phyloP scores from a whole-genome alignment of 2,113 vertebrate genomes.

The Cercocebus atys region DNA sequence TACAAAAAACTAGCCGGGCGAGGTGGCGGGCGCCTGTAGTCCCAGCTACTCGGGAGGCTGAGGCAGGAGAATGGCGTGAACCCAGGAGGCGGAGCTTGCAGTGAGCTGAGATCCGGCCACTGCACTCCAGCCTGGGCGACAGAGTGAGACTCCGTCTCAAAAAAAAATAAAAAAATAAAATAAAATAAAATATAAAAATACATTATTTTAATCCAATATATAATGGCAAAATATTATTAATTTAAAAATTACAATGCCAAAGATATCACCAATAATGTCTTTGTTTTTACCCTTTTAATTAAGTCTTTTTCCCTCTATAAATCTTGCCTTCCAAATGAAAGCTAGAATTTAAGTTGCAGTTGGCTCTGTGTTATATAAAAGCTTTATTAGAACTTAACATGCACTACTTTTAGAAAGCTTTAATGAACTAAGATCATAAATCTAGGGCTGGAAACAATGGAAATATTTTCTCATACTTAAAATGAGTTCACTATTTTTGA shows the following conservation, averaged over 20 bases:
- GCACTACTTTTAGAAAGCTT: background rate
- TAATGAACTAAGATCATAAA: background rate
- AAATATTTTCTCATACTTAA: background rate
- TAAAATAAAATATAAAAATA: background rate
- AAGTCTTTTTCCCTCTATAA: background rate
- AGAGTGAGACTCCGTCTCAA: no score
- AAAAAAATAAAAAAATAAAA: no score
- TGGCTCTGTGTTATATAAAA: background rate
- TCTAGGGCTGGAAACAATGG: background rate
- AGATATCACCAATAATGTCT: background rate
- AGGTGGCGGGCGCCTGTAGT: no score
- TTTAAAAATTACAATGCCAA: background rate
- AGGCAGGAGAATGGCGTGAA: no score
- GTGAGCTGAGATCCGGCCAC: no score
- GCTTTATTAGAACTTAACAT: background rate
- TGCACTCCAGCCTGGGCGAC: no score
- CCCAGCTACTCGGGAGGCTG: no score
- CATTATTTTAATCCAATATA: background rate
- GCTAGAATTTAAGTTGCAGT: background rate
- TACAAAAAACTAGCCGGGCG: no score
- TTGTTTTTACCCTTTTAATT: background rate
- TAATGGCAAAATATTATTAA: background rate
- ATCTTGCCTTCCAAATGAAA: conserved; percentile 11
- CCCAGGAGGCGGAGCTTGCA: no score
- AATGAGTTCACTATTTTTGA: background rate